phyloP scores from a whole-genome alignment of 1,140 invertebrate species.

The Macrocentrus cingulum region DNA sequence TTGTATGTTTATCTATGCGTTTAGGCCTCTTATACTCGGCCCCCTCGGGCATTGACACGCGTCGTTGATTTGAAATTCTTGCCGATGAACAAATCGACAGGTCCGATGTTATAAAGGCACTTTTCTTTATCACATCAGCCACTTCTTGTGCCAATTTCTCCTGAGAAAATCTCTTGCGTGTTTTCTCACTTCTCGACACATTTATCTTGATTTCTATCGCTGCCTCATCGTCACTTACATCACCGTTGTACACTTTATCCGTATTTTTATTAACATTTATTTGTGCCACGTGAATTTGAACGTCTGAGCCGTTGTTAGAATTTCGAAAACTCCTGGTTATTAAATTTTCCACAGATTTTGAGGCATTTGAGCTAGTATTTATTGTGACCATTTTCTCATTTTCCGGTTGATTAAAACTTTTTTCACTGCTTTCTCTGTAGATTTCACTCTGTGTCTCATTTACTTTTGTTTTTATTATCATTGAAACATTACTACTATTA shows the following conservation, averaged over 20 bases:
- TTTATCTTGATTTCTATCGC: constrained; percentile 53
- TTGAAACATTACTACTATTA: neutral
- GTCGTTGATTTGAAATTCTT: constrained; percentile 19
- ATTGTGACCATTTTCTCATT: neutral
- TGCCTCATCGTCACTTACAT: constrained; percentile 34
- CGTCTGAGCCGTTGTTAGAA: constrained; percentile 35
- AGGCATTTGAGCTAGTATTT: constrained; percentile 1
- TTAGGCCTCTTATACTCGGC: constrained; percentile 4
- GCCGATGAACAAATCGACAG: neutral
- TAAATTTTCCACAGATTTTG: constrained; percentile 11
- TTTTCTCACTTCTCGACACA: constrained; percentile 42
- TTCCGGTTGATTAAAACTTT: no score
- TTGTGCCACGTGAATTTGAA: constrained; percentile 47
- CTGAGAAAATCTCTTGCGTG: neutral
- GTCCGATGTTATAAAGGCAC: constrained; percentile 4
- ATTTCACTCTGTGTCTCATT: neutral
- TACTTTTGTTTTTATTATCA: neutral
- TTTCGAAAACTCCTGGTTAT: constrained; percentile 17
- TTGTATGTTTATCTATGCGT: constrained; percentile 6
- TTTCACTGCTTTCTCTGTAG: neutral
- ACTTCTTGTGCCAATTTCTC: constrained; percentile 10
- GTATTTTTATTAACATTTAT: constrained; percentile 40
- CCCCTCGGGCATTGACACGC: constrained; percentile 24
- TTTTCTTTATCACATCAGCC: neutral
- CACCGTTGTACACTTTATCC: constrained; percentile 32